phyloP scores from a whole-genome alignment of 2,797 vertebrate species.

The Phalloptychus januarius region DNA sequence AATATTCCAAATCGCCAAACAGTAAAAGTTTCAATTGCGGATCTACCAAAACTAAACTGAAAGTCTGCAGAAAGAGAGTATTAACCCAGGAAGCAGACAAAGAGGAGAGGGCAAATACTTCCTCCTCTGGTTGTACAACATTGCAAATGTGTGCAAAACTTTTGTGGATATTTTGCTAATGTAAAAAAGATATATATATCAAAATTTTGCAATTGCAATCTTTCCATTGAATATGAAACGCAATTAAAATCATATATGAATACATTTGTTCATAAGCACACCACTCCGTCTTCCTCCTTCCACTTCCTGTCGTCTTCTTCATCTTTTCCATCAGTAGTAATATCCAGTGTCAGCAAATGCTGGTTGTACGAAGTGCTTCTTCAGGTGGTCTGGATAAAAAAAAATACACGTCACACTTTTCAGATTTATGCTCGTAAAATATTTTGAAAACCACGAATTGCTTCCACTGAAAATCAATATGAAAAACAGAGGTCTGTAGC shows the following conservation, averaged over 20 bases:
- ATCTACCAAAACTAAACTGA: background rate
- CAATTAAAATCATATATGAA: no score
- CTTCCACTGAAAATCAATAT: background rate
- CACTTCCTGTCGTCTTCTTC: no score
- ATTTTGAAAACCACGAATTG: background rate
- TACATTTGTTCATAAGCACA: no score
- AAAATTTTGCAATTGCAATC: no score
- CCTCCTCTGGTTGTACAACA: background rate
- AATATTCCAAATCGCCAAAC: background rate
- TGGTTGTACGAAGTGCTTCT: background rate
- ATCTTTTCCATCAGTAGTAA: no score
- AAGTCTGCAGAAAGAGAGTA: background rate
- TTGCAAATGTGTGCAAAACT: no score
- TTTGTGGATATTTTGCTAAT: no score
- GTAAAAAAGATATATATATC: no score
- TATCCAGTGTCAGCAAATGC: background rate
- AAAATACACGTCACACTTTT: background rate
- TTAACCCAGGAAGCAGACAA: background rate
- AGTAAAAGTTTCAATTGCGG: background rate
- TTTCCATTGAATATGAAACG: no score
- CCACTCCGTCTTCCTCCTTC: no score
- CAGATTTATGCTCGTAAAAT: background rate
- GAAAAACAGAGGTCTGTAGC: background rate
- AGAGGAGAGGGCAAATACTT: background rate
- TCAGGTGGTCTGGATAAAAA: no score